Base-by-base conservation (phyloP, 2,797 vertebrate genomes). In the Cygnus olor region DNA sequence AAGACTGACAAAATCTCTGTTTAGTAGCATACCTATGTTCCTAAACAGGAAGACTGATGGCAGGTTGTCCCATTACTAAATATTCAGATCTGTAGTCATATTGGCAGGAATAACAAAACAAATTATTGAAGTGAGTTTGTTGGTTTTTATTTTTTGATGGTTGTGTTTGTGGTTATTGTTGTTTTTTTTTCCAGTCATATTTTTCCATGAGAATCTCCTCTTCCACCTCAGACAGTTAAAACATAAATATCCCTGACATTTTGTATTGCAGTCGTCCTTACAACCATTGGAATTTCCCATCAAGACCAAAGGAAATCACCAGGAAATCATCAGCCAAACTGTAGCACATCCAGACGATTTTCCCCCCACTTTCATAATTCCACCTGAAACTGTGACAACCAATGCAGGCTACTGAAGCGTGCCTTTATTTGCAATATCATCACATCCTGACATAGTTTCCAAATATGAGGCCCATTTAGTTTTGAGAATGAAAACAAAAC, bases 61-160 rank as follows among this genome's bases (percentile, higher is more conserved):
- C 8, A 63, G 8, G 7, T 40, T 15, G 16, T 71, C 64, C 34
- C 21, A 44, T 24, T 19, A 6, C 22, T 84, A 54, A 28, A n/a
- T 34, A 3, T 36, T 85, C 27, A 10, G 58, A 84, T 2, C 40
- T 36, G 8, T 2, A 68, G 7, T 32, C 45, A 76, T 56, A 47
- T 1, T 69, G 13, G 27, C 18, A 94, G 71, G 69, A 93, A 77
- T 18, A 79, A 47, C 3, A 72, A 22, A 24, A 73, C 4, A 15
- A 61, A 27, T 51, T 66, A 10, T 70, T 65, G 3, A 63, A n/a
- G 21, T 0, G 3, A 40, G n/a, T 18, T 6, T 0, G 10, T 10
- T 11, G 3, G 22, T 24, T 49, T 49, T 49, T 7, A 34, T 38
- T 9, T 19, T 13, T 56, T 11, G 54, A 32, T 30, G 9, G 5